phyloP scores from a whole-genome alignment of 1,140 invertebrate genomes.

The Apis laboriosa region DNA sequence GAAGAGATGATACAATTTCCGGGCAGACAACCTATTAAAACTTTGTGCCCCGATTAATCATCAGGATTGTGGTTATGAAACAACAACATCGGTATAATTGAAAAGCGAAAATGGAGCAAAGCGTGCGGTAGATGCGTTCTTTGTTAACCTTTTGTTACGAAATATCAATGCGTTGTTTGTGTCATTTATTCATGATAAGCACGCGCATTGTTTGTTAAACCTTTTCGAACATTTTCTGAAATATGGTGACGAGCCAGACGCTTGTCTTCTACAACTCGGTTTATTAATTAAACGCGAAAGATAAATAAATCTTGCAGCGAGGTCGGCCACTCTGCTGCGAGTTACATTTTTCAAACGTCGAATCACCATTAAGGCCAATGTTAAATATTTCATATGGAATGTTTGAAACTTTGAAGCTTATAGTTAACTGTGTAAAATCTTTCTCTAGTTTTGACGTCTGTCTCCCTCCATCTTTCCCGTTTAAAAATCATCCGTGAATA shows the following conservation, averaged over 20 bases:
- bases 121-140: conserved; percentile 9
- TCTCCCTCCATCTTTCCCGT: background rate
- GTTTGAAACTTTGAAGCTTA: background rate
- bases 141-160: conserved; percentile 4
- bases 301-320: background rate
- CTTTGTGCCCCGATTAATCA: conserved; percentile 35
- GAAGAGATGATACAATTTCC: conserved; percentile 16
- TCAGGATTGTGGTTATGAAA: conserved; percentile 21
- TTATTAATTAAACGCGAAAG: background rate
- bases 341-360: background rate
- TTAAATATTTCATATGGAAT: background rate
- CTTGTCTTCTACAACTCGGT: background rate
- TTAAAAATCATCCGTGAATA: background rate
- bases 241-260: background rate
- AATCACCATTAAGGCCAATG: background rate
- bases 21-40: background rate
- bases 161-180: background rate
- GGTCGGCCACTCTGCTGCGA: background rate
- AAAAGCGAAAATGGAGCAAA: conserved; percentile 12
- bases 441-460: too few species aligned
- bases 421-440: too few species aligned
- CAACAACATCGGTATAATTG: conserved; percentile 22
- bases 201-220: background rate
- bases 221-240: background rate
- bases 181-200: background rate